Evolutionary conservation across 2,113 vertebrate species (phyloP).

Genomic region (Taxidea taxus): DNA sequence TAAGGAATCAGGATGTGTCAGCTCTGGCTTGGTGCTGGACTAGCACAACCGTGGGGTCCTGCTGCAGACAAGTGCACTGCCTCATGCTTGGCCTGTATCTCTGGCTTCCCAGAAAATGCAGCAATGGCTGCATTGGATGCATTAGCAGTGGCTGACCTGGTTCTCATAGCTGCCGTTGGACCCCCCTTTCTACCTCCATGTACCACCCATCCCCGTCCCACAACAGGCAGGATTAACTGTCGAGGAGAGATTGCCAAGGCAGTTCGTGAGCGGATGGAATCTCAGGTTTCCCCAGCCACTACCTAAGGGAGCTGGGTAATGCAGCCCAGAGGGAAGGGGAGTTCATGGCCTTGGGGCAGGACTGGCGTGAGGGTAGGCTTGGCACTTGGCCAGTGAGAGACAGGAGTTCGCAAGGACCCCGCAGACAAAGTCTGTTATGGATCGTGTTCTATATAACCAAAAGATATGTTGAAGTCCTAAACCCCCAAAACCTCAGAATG

Average conservation of each 20-base stretch:
- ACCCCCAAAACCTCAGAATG: not conserved
- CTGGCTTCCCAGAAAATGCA: not conserved
- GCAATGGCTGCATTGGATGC: not conserved
- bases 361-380: not conserved
- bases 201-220: not conserved
- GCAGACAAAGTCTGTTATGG: not conserved
- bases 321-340: not conserved
- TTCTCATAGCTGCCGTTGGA: accelerated
- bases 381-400: not conserved
- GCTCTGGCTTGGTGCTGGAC: not conserved
- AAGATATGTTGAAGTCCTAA: not conserved
- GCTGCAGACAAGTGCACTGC: not conserved
- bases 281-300: not conserved
- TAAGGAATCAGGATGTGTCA: not conserved
- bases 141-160: not conserved
- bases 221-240: not conserved
- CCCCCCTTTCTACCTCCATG: not conserved
- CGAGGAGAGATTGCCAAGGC: not conserved
- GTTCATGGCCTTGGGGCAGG: not conserved
- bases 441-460: too few relatives aligned
- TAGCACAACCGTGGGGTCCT: not conserved
- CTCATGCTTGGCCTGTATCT: not conserved
- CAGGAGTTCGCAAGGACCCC: not conserved
- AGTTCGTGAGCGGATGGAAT: not conserved
- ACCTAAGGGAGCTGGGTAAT: not conserved